Evolutionary conservation across 2,888 invertebrate genomes (phyloP).

Genomic region (Pollenia angustigena): DNA sequence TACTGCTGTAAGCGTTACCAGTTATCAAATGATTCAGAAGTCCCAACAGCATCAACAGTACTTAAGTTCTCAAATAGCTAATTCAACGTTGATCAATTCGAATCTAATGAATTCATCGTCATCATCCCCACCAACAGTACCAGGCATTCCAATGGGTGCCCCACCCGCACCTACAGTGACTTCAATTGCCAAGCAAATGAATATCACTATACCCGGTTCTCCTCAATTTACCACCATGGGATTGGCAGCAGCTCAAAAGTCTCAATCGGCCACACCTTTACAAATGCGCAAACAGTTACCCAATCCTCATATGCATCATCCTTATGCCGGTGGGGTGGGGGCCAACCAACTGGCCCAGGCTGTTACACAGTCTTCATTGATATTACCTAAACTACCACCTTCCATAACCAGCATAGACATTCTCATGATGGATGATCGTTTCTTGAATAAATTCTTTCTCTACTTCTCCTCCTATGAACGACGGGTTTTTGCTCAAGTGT

Average conservation of each 20-base stretch:
- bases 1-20: conserved; percentile 72
- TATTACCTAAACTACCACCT: conserved; percentile 85
- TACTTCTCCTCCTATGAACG: conserved; percentile 92
- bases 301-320: conserved; percentile 83
- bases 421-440: conserved; percentile 92
- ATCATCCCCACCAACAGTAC: conserved; percentile 75
- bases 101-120: conserved; percentile 77
- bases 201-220: conserved; percentile 78
- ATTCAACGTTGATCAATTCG: conserved; percentile 81
- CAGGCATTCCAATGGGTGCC: conserved; percentile 78
- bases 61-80: conserved; percentile 80
- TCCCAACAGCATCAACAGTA: conserved; percentile 79
- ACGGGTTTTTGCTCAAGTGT: conserved; percentile 92
- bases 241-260: conserved; percentile 77
- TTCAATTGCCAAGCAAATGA: conserved; percentile 82
- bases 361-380: conserved; percentile 78
- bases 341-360: conserved; percentile 82
- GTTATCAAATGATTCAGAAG: conserved; percentile 74
- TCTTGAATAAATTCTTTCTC: conserved; percentile 92
- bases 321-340: conserved; percentile 75
- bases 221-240: conserved; percentile 82
- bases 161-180: conserved; percentile 82
- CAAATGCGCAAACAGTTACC: conserved; percentile 83
- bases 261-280: conserved; percentile 81
- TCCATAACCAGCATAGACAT: conserved; percentile 89